A percentile compares a stretch with the other conserved stretches of the same genome.
These are phyloP conservation scores for Drosophila arawakana DNA, from an alignment of 1,140 invertebrate species.

Conservation along the genomic window DNA sequence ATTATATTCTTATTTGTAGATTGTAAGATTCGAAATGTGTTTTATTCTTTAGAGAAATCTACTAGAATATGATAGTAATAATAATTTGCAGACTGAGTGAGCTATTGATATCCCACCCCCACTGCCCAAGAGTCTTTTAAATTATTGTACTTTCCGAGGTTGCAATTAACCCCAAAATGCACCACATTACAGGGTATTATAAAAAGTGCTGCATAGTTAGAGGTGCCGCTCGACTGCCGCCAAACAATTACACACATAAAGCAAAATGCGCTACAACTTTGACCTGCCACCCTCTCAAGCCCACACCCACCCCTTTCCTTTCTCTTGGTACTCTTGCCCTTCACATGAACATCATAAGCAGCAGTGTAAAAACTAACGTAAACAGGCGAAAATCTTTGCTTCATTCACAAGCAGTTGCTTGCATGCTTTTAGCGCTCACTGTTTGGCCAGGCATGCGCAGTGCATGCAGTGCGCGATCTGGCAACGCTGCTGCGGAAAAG, in stretches of 20 bases:
- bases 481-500: constrained; percentile 47
- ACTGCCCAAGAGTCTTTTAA: no score
- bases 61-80: no score
- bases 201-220: constrained; percentile 44
- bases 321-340: background rate
- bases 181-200: constrained; percentile 10
- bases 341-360: background rate
- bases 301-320: background rate
- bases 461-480: constrained; percentile 21
- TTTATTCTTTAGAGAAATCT: no score
- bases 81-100: no score
- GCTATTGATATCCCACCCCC: no score
- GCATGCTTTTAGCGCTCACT: constrained; percentile 41
- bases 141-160: no score
- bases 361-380: constrained; percentile 51
- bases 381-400: constrained; percentile 59
- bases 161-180: background rate
- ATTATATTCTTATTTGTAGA: no score
- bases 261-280: constrained; percentile 74
- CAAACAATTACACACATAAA: constrained; percentile 78
- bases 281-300: constrained; percentile 50
- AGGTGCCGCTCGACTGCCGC: constrained; percentile 54
- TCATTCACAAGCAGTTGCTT: constrained; percentile 64
- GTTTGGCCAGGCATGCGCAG: constrained; percentile 35
- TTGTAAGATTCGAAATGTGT: no score